These are phyloP conservation scores for Calliopsis andreniformis DNA, from an alignment of 1,140 invertebrate species.

Conservation along the genomic window DNA sequence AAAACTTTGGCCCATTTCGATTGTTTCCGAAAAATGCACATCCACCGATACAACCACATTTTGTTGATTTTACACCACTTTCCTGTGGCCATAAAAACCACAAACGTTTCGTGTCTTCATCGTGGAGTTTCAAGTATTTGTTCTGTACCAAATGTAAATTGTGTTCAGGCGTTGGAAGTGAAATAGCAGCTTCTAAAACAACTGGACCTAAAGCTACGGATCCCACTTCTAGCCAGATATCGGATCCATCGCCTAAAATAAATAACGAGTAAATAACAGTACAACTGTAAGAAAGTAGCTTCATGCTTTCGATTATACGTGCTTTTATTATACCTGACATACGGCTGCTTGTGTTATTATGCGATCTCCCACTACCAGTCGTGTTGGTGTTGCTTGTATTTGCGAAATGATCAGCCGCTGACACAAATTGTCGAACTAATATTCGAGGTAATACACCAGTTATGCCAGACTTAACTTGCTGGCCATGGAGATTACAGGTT, in stretches of 20 bases:
- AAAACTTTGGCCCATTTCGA: constrained; percentile 92
- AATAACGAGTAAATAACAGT: background rate
- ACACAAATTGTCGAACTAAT: constrained; percentile 87
- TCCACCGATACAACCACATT: constrained; percentile 97
- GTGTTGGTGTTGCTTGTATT: constrained; percentile 83
- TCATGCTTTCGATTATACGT: background rate
- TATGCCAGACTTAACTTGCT: constrained; percentile 93
- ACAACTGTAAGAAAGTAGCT: background rate
- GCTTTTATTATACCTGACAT: constrained; percentile 69
- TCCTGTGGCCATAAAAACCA: constrained; percentile 96
- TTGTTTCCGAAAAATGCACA: constrained; percentile 97
- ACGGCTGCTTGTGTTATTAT: constrained; percentile 76
- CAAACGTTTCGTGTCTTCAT: constrained; percentile 92
- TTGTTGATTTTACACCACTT: constrained; percentile 83
- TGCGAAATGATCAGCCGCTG: constrained; percentile 79
- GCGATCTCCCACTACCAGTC: constrained; percentile 82
- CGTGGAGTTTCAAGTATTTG: constrained; percentile 91
- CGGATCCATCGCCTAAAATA: constrained; percentile 80
- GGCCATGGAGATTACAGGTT: constrained; percentile 96
- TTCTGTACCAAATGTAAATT: constrained; percentile 90
- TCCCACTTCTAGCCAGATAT: constrained; percentile 96
- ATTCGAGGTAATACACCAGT: constrained; percentile 93
- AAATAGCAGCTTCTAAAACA: constrained; percentile 95
- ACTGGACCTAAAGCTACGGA: constrained; percentile 94
- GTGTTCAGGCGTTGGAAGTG: constrained; percentile 87